Base-by-base conservation (phyloP, 1,140 invertebrate genomes). In the Zaprionus ghesquierei region DNA sequence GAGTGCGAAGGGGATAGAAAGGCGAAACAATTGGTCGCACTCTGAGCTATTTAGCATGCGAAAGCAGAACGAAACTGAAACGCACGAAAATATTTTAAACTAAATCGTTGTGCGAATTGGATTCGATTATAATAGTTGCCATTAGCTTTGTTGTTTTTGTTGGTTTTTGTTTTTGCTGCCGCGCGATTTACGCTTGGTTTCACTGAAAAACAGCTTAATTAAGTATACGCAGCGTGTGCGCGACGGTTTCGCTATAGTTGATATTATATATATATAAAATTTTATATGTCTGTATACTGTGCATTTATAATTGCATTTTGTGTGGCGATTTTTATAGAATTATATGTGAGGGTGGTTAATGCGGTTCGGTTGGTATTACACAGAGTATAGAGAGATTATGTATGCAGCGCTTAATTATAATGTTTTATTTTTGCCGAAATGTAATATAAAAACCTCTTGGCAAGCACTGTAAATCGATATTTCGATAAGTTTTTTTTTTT, bases 61-160 rank as follows among this genome's bases (percentile, higher is more conserved):
- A 73, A 73, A 73, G 50, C 63, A 53, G 53, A 64, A 51, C 31
- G 31, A 65, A 33, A 15, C 35, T 41, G 50, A 69, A 73, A 22
- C 51, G 54, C 61, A 72, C 41, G 18, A 64, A 38, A 53, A 70
- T 59, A 38, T 69, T 33, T 33, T 27, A 53, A 56, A 69, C 9
- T 46, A 22, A 46, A 46, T 46, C 18, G 41, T 46, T 46, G 9
- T 46, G 15, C 41, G 35, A n/a, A 46, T 46, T 46, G 6, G 2
- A 4, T 22, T 46, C 65, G 64, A 49, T 22, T 62, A 53, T 38
- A 38, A 50, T 51, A 53, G 46, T 62, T 62, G 46, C 20, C 31
- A 18, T 51, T 35, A 50, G 31, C 44, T n/a, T 15, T 41, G 15
- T 15, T 38, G n/a, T 38, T 22, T 20, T 49, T 49, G 0, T 3